phyloP scores from a whole-genome alignment of 2,797 vertebrate genomes.

The Phaenicophaeus curvirostris region DNA sequence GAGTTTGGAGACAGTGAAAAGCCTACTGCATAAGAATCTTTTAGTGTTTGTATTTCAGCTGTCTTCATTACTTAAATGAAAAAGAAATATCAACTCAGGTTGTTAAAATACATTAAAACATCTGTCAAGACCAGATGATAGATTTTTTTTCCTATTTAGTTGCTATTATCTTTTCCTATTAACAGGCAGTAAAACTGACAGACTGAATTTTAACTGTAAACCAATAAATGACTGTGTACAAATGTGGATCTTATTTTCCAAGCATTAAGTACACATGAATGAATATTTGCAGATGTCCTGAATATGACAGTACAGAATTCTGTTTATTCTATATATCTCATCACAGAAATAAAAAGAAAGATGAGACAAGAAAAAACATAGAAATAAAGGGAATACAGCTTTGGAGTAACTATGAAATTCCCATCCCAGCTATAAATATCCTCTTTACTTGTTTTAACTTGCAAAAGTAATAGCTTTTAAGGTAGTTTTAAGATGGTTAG shows the following conservation, averaged over 20 bases:
- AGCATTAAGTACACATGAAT: conserved; percentile 13
- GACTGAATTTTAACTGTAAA: conserved; percentile 38
- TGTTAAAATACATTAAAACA: conserved; percentile 43
- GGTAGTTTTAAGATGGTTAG: not conserved
- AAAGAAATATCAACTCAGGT: not conserved
- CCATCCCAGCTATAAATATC: not conserved
- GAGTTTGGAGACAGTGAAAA: not conserved
- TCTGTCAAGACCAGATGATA: conserved; percentile 10
- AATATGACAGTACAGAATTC: not conserved
- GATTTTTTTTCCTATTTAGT: not conserved
- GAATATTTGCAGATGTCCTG: not conserved
- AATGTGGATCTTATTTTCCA: conserved; percentile 2
- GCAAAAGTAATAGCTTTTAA: not conserved
- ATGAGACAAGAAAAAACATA: not conserved
- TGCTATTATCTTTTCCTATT: conserved; percentile 54
- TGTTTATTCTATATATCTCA: not conserved
- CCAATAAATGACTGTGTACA: not conserved
- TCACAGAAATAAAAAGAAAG: not conserved
- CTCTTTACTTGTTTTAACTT: not conserved
- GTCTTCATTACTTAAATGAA: conserved; percentile 38
- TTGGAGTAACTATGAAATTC: not conserved
- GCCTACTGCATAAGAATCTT: not conserved
- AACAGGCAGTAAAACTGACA: conserved; percentile 35
- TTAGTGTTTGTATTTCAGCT: conserved; percentile 8
- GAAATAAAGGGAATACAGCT: not conserved